Evolutionary conservation across 2,797 vertebrate genomes (phyloP), one percentile per base, ranked within the genome.

Genomic region (Zonotrichia albicollis): DNA sequence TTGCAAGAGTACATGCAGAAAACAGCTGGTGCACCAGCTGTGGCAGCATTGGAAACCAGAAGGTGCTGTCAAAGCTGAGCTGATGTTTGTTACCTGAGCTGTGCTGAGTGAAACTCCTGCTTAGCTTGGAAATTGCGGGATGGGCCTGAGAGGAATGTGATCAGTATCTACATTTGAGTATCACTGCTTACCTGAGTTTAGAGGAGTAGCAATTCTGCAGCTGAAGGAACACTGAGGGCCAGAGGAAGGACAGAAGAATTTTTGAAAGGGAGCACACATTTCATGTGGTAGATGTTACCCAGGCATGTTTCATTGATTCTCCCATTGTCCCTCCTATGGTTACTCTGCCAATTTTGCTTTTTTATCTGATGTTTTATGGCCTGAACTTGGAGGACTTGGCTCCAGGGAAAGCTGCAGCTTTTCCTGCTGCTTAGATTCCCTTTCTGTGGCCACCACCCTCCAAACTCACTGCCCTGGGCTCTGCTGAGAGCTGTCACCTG

Each of bases 1-100:
- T 89, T 94, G 72, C 36, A 48, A 46, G 74, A 43, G 20, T 46
- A 19, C 55, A 9, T 50, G 48, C 50, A 75, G 87, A 51, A 90
- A 89, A 80, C 92, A 93, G 84, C 92, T 94, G 89, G 46, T 46
- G 75, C 32, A 21, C 23, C 85, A 83, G 68, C 90, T 93, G 94
- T 71, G 74, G 48, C 38, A 73, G 80, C 72, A 29, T 43, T 88
- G 36, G 61, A 93, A 80, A 67, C 0, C 81, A 89, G 86, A 84
- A 75, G 93, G 64, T 87, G 84, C 55, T 82, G 81, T 82, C 80
- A 89, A 9, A 91, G 75, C 78, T 80, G 84, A 83, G 70, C 68
- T 74, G 72, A 42, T 88, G 58, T 55, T 90, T 61, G 38, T 73
- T 84, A 84, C 87, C 61, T 77, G 64, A 83, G 68, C 38, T 80